Percentiles rank a stretch among this genome's conserved stretches.
Evolutionary conservation across 2,113 vertebrate species (phyloP).

Genomic region (Podarcis cretensis): DNA sequence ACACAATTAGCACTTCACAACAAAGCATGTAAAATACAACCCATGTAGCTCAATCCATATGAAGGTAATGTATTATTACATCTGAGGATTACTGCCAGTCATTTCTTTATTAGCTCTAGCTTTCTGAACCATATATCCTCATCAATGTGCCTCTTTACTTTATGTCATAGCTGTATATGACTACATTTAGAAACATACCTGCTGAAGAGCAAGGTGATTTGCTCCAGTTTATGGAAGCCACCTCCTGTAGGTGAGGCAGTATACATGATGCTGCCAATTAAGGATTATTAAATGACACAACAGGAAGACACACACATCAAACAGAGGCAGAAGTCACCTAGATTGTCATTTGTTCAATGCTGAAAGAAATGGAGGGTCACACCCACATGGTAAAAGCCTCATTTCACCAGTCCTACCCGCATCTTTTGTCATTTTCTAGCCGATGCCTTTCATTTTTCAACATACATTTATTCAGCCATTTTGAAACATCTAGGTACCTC

Average conservation of each 20-base stretch:
- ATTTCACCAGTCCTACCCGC: not conserved
- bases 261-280: not conserved
- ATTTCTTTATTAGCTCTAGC: not conserved
- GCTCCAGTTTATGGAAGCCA: not conserved
- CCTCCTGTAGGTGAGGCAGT: not conserved
- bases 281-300: not conserved
- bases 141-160: not conserved
- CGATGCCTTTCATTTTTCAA: not conserved
- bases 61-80: too few relatives aligned
- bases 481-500: not conserved
- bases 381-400: not conserved
- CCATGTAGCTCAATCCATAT: not conserved
- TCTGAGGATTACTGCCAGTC: not conserved
- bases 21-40: constrained; percentile 4
- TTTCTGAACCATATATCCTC: not conserved
- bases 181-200: not conserved
- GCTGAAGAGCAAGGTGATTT: not conserved
- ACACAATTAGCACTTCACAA: constrained; percentile 9
- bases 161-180: not conserved
- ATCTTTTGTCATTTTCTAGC: not conserved
- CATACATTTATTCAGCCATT: not conserved
- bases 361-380: not conserved
- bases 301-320: not conserved
- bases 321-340: not conserved
- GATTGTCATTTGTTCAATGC: not conserved